Evolutionary conservation across 2,888 invertebrate genomes (phyloP), one percentile per base, ranked within the genome.

Genomic region (Acanthosepion esculentum): DNA sequence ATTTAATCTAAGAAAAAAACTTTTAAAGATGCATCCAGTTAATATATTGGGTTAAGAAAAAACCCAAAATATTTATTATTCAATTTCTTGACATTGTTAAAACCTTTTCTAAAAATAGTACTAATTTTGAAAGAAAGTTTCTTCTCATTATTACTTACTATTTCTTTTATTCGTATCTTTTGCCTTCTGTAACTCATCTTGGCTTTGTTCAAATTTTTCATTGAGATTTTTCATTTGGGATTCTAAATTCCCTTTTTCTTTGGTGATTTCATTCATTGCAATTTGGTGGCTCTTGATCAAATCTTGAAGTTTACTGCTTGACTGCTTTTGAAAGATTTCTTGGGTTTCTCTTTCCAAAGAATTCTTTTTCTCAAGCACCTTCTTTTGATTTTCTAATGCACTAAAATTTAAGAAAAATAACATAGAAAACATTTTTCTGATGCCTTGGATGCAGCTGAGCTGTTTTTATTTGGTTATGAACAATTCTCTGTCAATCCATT

Each of bases 251-350:
- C 0, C 29, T n/a, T 93, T 93, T 53, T 48, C 50, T 53, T 48
- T 53, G 33, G 8, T 53, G 10, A 93, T 93, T 93, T 93, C 93
- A 53, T 93, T 93, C n/a, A 93, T 48, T 93, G 29, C n/a, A 53
- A 29, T 93, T 48, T 93, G 50, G 50, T 93, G 93, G n/a, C 10
- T 15, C 12, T 78, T 78, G n/a, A 78, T 78, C 12, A n/a, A 48
- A 48, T n/a, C 53, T 64, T 94, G 53, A n/a, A 64, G 33, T 64
- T 94, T 94, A 48, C 41, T 94, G 29, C 94, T 59, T 41, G 23
- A 91, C 15, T 94, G 94, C 20, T 94, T 94, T 92, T 48, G 50
- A 41, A 78, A 5, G 8, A 29, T 41, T 26, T 41, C 48, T 50
- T 55, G 50, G 6, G 53, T 92, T 53, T 93, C 93, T 48, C 53